Conservation (phyloP, 2,113 vertebrate genomes). For the Diphyllodes magnificus region DNA sequence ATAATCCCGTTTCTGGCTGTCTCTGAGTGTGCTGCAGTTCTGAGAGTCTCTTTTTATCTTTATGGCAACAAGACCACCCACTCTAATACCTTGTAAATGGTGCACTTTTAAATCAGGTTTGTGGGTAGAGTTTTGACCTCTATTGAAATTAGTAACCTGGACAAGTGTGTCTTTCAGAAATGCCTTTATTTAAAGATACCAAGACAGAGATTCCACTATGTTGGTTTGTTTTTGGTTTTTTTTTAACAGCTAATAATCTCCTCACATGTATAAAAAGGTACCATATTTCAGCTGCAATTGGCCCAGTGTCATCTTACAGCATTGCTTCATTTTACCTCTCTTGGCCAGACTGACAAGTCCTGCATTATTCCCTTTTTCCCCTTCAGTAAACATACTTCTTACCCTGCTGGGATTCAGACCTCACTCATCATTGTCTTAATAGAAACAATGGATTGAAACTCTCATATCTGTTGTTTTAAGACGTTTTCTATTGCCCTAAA, state of each 20-base stretch:
- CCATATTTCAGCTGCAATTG: neutral
- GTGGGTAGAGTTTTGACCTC: neutral
- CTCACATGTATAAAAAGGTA: neutral
- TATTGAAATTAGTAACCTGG: neutral
- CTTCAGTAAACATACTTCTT: neutral
- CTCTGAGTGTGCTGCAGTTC: neutral
- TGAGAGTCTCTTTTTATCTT: neutral
- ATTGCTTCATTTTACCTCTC: neutral
- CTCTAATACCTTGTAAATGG: neutral
- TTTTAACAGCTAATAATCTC: neutral
- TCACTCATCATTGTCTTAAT: neutral
- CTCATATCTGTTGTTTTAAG: neutral
- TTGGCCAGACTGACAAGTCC: neutral
- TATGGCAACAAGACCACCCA: neutral
- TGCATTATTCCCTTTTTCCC: neutral
- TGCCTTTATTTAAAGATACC: neutral
- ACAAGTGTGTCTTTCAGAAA: neutral
- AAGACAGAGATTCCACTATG: neutral
- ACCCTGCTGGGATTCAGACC: neutral
- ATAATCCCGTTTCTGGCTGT: neutral
- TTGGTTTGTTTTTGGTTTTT: neutral
- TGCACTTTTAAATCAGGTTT: neutral
- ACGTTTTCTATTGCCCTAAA: neutral
- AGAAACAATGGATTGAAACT: neutral
- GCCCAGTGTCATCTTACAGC: neutral